Evolutionary conservation across 2,797 vertebrate genomes (phyloP).

Genomic region (Simalia tracyae): DNA sequence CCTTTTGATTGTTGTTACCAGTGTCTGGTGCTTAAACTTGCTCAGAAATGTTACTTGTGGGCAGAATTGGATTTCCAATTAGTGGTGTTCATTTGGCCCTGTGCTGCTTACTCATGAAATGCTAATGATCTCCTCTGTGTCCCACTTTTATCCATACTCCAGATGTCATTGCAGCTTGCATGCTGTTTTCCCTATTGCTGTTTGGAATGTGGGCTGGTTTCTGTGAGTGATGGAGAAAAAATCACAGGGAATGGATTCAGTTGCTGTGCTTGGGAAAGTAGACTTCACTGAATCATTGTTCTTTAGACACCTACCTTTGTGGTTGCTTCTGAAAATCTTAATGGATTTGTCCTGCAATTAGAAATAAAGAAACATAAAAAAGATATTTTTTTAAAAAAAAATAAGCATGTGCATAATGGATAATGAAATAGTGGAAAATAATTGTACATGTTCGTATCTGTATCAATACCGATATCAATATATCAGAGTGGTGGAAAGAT

Average conservation of each 20-base stretch:
- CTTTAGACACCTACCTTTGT: background rate
- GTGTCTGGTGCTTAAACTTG: slow-evolving; percentile 48
- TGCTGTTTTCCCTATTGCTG: background rate
- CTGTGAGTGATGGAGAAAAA: background rate
- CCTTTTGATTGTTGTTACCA: slow-evolving; percentile 31
- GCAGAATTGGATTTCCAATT: slow-evolving; percentile 65
- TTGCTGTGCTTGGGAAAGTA: background rate
- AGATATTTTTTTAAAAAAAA: background rate
- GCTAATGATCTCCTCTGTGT: slow-evolving; percentile 42
- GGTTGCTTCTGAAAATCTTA: background rate
- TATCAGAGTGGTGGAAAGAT: slow-evolving; percentile 20
- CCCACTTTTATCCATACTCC: slow-evolving; percentile 34
- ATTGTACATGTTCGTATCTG: slow-evolving; percentile 12
- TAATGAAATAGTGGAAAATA: background rate
- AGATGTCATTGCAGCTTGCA: slow-evolving; percentile 15
- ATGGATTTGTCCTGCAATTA: slow-evolving; percentile 1
- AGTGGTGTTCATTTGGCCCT: slow-evolving; percentile 53
- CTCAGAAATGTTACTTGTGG: slow-evolving; percentile 58
- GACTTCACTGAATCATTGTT: background rate
- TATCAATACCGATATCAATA: background rate
- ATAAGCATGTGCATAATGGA: background rate
- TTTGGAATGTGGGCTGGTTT: slow-evolving; percentile 22
- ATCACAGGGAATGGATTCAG: background rate
- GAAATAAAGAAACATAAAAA: background rate
- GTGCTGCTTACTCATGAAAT: slow-evolving; percentile 51